Evolutionary conservation across 2,797 vertebrate species (phyloP).

Genomic region (Babyrousa celebensis): DNA sequence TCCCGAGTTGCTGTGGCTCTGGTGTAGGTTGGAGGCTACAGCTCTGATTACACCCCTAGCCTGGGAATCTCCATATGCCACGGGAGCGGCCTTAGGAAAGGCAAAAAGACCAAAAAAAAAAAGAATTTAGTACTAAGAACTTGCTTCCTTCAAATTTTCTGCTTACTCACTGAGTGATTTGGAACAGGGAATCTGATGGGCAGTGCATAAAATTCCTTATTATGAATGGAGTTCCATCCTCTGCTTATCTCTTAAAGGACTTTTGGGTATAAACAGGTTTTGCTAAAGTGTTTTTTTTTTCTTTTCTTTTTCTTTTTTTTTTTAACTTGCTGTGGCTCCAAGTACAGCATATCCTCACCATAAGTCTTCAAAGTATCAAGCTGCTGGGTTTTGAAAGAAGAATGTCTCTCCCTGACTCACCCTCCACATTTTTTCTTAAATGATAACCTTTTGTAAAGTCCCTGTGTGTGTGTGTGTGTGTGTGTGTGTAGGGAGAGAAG

Average conservation of each 20-base stretch:
- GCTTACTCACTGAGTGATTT: background rate
- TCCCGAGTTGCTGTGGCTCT: too few species aligned
- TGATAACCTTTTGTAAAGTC: background rate
- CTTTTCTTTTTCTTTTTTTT: background rate
- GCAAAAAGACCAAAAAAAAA: background rate
- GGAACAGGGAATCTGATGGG: background rate
- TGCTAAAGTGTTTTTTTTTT: background rate
- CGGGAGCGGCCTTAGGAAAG: too few species aligned
- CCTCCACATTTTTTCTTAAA: background rate
- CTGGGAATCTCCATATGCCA: too few species aligned
- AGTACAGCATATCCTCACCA: background rate
- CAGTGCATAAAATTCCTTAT: background rate
- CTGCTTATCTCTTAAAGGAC: background rate
- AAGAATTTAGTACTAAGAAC: slow-evolving; percentile 22
- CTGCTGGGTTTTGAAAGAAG: background rate
- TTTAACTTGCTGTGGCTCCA: background rate
- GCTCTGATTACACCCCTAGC: too few species aligned
- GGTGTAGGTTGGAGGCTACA: too few species aligned
- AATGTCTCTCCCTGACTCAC: background rate
- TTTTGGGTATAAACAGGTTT: background rate
- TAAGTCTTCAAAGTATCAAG: background rate
- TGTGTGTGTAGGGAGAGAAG: background rate
- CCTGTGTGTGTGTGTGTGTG: background rate
- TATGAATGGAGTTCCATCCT: background rate
- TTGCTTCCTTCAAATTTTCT: background rate